Conservation (phyloP, 2,113 vertebrate genomes). For the Plectropomus leopardus region DNA sequence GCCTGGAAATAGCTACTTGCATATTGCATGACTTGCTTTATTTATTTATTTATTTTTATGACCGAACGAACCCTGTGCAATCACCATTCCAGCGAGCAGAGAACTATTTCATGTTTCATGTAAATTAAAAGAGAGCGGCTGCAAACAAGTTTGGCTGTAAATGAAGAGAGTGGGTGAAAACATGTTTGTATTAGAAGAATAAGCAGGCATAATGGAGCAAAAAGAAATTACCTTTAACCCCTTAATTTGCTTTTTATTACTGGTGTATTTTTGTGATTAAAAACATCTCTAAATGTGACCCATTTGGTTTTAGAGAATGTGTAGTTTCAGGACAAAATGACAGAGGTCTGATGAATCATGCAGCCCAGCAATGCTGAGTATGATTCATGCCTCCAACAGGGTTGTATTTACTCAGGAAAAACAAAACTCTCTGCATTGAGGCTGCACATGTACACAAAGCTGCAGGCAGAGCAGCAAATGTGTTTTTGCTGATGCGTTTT, state of each 20-base stretch:
- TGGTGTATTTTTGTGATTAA: conserved; percentile 16
- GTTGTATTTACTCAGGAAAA: conserved; percentile 50
- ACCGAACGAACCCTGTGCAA: too few relatives aligned
- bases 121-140: conserved; percentile 21
- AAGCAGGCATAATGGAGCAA: not conserved
- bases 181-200: conserved; percentile 27
- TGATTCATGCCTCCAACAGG: conserved; percentile 70
- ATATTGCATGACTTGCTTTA: too few relatives aligned
- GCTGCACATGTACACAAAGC: conserved; percentile 28
- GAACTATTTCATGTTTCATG: conserved; percentile 35
- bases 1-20: too few relatives aligned
- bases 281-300: conserved; percentile 49
- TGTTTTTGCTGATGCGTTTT: not conserved
- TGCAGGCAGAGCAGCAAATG: conserved; percentile 6
- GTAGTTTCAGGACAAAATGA: conserved; percentile 59
- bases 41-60: too few relatives aligned
- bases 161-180: conserved; percentile 36
- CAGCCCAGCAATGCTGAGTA: conserved; percentile 53
- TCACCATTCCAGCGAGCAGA: conserved; percentile 18
- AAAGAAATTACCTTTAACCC: conserved; percentile 54
- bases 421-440: conserved; percentile 29
- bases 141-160: conserved; percentile 44
- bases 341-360: conserved; percentile 77
- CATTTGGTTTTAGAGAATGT: conserved; percentile 41
- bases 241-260: conserved; percentile 27